Conservation (phyloP, 2,888 invertebrate species). For the Callyntrura sp. region DNA sequence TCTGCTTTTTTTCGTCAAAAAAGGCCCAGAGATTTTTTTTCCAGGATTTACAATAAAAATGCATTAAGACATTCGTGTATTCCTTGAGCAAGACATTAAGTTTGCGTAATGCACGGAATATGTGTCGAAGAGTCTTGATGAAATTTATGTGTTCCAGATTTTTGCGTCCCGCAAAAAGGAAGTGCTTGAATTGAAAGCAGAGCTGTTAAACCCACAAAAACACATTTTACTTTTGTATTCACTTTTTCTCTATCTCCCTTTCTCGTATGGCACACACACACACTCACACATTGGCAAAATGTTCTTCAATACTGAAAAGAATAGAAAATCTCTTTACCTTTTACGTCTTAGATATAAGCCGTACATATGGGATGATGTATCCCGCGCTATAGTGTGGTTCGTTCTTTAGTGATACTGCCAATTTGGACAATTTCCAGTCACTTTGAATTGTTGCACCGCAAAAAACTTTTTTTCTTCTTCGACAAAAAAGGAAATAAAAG, state of each 20-base stretch:
- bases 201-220: conserved; percentile 42
- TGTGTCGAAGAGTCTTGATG: conserved; percentile 59
- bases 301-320: conserved; percentile 34
- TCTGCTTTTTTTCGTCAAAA: not conserved
- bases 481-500: conserved; percentile 25
- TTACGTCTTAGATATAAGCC: not conserved
- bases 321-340: conserved; percentile 24
- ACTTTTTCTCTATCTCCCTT: not conserved
- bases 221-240: conserved; percentile 30
- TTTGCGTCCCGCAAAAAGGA: conserved; percentile 52
- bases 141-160: conserved; percentile 67
- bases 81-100: conserved; percentile 51
- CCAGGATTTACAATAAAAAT: conserved; percentile 68
- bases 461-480: conserved; percentile 44
- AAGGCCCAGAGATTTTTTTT: conserved; percentile 1
- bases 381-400: not conserved
- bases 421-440: conserved; percentile 77
- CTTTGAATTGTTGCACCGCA: conserved; percentile 56
- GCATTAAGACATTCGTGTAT: conserved; percentile 59
- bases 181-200: conserved; percentile 59
- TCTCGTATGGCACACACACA: no score
- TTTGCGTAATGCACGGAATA: conserved; percentile 52
- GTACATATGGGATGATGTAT: conserved; percentile 48
- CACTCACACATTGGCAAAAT: not conserved
- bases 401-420: conserved; percentile 61